Conservation (phyloP, 1,140 invertebrate genomes). For the Danaus plexippus region DNA sequence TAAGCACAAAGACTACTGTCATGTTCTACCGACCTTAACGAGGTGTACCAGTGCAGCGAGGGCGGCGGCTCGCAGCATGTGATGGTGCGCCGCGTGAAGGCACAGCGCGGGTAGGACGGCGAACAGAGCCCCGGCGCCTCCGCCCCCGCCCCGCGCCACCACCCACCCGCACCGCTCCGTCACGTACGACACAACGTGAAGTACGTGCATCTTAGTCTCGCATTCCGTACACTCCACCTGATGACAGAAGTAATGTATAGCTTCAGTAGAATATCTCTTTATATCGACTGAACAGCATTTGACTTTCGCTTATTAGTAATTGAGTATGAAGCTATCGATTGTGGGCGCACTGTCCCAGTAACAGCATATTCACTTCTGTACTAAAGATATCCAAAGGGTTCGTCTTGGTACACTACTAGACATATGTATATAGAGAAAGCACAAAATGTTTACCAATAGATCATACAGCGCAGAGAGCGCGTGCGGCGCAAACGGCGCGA, state of each 20-base stretch:
- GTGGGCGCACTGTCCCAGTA: too few species aligned
- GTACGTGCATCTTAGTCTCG: constrained; percentile 95
- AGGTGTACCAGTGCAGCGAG: constrained; percentile 88
- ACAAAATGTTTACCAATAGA: constrained; percentile 72
- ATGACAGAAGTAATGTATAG: not conserved
- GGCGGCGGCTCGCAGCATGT: constrained; percentile 93
- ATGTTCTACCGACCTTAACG: constrained; percentile 73
- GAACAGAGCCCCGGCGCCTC: constrained; percentile 80
- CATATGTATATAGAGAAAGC: too few species aligned
- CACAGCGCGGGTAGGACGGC: constrained; percentile 90
- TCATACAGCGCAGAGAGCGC: constrained; percentile 85
- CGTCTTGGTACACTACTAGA: too few species aligned
- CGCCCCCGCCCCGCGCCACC: constrained; percentile 80
- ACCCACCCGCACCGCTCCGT: constrained; percentile 86
- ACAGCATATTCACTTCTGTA: too few species aligned
- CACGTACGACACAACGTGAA: constrained; percentile 91
- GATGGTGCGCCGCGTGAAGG: constrained; percentile 88
- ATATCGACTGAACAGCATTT: too few species aligned
- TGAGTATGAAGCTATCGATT: too few species aligned
- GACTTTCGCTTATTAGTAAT: too few species aligned
- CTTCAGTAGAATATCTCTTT: too few species aligned
- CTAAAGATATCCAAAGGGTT: too few species aligned
- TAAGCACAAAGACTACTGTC: too few species aligned
- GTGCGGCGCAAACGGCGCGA: constrained; percentile 85
- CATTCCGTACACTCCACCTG: constrained; percentile 89